Evolutionary conservation across 2,888 invertebrate genomes (phyloP).

Genomic region (Pedicia rivosa): DNA sequence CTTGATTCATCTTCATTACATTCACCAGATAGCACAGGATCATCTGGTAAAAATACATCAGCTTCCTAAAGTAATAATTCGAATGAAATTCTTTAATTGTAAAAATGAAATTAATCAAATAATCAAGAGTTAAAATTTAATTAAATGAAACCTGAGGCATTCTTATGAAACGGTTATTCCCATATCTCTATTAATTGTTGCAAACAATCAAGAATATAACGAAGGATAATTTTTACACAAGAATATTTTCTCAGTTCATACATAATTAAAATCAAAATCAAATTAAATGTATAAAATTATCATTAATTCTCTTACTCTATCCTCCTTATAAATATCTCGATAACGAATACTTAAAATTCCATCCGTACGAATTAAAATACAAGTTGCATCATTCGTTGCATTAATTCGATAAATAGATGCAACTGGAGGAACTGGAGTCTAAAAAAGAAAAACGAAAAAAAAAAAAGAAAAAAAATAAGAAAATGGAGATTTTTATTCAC

Average conservation of each 20-base stretch:
- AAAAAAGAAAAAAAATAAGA: neutral
- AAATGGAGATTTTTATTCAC: neutral
- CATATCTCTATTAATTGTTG: too few relatives aligned
- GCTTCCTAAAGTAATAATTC: constrained; percentile 35
- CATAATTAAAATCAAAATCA: constrained; percentile 24
- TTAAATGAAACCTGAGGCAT: too few relatives aligned
- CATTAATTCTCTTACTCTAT: constrained; percentile 18
- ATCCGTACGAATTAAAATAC: constrained; percentile 63
- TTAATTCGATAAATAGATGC: constrained; percentile 49
- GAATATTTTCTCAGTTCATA: too few relatives aligned
- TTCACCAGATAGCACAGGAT: constrained; percentile 52
- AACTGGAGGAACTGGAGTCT: constrained; percentile 26
- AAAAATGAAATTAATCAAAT: too few relatives aligned
- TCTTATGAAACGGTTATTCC: too few relatives aligned
- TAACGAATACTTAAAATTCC: constrained; percentile 57
- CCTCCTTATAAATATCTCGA: constrained; percentile 48
- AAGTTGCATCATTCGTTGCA: constrained; percentile 54
- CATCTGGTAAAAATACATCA: constrained; percentile 58
- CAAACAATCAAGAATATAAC: too few relatives aligned
- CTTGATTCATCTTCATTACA: constrained; percentile 58
- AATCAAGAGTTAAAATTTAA: too few relatives aligned
- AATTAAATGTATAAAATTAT: constrained; percentile 16
- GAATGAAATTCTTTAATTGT: too few relatives aligned
- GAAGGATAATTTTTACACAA: too few relatives aligned
- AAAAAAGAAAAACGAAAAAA: neutral